Percentiles rank a stretch among this genome's conserved stretches.
phyloP scores from a whole-genome alignment of 2,797 vertebrate species.

The Ctenopoma multispine region DNA sequence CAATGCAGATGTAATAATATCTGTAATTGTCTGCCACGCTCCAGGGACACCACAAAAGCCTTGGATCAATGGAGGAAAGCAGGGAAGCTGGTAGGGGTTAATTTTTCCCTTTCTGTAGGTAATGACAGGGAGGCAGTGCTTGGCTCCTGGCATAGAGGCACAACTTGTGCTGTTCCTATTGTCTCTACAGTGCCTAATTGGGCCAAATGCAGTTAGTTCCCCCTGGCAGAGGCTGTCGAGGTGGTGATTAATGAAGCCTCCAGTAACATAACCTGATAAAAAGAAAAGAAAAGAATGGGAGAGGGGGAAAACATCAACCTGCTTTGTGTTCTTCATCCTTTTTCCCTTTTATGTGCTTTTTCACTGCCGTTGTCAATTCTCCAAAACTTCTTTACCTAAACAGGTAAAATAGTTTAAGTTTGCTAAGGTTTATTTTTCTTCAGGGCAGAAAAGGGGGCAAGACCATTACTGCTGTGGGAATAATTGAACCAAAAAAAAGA shows the following conservation, averaged over 20 bases:
- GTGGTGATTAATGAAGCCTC: constrained; percentile 87
- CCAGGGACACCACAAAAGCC: constrained; percentile 87
- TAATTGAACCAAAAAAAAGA: constrained; percentile 57
- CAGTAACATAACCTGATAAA: constrained; percentile 84
- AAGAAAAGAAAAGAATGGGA: constrained; percentile 71
- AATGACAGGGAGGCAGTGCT: constrained; percentile 85
- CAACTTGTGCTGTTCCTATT: constrained; percentile 86
- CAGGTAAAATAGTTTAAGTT: constrained; percentile 74
- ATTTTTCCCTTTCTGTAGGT: constrained; percentile 86
- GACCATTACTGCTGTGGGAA: constrained; percentile 52
- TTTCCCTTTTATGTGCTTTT: constrained; percentile 70
- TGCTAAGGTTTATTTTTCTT: constrained; percentile 58
- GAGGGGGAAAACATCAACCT: constrained; percentile 72
- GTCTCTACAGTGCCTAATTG: constrained; percentile 86
- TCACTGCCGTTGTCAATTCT: constrained; percentile 68
- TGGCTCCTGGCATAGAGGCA: constrained; percentile 79
- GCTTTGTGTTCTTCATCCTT: constrained; percentile 73
- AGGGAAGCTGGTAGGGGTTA: constrained; percentile 85
- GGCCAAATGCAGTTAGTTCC: constrained; percentile 86
- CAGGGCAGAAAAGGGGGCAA: constrained; percentile 31
- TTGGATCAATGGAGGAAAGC: constrained; percentile 87
- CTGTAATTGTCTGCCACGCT: constrained; percentile 89
- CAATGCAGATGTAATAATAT: constrained; percentile 92
- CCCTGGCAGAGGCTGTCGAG: constrained; percentile 83
- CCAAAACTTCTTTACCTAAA: constrained; percentile 70